phyloP scores from a whole-genome alignment of 2,113 vertebrate species.

The Peromyscus maniculatus region DNA sequence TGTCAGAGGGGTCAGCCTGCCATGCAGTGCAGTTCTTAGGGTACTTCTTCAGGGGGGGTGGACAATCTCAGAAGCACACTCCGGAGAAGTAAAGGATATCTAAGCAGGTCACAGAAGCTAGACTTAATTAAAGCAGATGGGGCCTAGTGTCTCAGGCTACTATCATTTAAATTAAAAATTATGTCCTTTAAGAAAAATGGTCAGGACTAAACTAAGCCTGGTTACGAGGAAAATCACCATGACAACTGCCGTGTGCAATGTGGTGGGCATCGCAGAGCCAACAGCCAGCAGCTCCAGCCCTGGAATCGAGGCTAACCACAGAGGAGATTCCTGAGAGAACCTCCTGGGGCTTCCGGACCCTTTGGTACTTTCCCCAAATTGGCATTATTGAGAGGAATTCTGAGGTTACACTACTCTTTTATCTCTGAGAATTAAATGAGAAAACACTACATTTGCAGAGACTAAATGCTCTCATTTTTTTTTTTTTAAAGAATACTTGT shows the following conservation, averaged over 20 bases:
- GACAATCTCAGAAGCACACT: neutral
- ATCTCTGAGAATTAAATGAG: slow-evolving; percentile 38
- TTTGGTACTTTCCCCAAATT: neutral
- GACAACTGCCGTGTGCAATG: neutral
- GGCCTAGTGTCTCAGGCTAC: neutral
- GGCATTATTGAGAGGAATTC: neutral
- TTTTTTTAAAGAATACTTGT: neutral
- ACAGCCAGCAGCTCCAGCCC: neutral
- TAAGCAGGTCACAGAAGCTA: neutral
- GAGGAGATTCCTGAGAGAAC: neutral
- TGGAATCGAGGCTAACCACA: too few relatives aligned
- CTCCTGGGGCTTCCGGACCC: neutral
- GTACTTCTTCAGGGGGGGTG: rapidly evolving
- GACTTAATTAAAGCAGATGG: neutral
- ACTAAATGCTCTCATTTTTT: neutral
- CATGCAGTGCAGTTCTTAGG: neutral
- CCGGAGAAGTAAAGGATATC: neutral
- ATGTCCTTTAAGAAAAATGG: neutral
- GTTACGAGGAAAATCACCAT: neutral
- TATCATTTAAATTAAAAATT: slow-evolving; percentile 32
- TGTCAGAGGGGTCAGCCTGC: neutral
- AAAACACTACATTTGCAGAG: slow-evolving; percentile 45
- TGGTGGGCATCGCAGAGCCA: neutral
- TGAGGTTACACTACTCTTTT: neutral
- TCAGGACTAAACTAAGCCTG: neutral